These are phyloP conservation scores for Empidonax alnorum DNA, from an alignment of 2,113 vertebrate species.

Conservation along the genomic window DNA sequence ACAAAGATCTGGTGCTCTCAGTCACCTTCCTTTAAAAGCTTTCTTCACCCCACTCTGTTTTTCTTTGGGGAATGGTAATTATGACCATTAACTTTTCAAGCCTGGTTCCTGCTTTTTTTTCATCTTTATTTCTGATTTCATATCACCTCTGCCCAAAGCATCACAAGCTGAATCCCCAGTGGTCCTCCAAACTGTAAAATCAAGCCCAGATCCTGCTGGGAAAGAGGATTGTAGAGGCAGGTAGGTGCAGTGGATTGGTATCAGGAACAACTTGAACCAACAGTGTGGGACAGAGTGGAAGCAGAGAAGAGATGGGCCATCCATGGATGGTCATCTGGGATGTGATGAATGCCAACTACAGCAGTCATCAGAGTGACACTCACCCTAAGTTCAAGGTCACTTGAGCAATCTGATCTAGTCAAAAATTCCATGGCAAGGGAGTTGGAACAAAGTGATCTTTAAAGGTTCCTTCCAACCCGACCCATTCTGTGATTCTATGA, in stretches of 20 bases:
- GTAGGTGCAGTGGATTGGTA: neutral
- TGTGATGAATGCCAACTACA: neutral
- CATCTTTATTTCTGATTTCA: neutral
- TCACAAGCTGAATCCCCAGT: rapidly evolving
- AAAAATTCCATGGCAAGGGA: neutral
- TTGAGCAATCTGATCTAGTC: neutral
- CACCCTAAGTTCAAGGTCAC: neutral
- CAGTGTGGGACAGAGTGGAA: neutral
- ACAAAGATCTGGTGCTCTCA: neutral
- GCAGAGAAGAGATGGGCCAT: neutral
- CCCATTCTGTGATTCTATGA: neutral
- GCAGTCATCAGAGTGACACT: neutral
- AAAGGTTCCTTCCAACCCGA: neutral
- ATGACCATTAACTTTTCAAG: neutral
- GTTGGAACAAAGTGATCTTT: neutral
- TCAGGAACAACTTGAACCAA: neutral
- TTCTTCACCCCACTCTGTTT: neutral
- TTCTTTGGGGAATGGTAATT: neutral
- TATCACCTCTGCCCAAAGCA: neutral
- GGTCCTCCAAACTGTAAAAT: neutral
- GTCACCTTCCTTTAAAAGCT: neutral
- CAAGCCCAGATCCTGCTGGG: neutral
- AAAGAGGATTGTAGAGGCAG: neutral
- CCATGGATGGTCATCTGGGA: neutral
- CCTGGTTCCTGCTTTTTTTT: neutral